A percentile compares a stretch with the other conserved stretches of the same genome.
Evolutionary conservation across 2,888 invertebrate genomes (phyloP).

Genomic region (Diadegma fenestrale): DNA sequence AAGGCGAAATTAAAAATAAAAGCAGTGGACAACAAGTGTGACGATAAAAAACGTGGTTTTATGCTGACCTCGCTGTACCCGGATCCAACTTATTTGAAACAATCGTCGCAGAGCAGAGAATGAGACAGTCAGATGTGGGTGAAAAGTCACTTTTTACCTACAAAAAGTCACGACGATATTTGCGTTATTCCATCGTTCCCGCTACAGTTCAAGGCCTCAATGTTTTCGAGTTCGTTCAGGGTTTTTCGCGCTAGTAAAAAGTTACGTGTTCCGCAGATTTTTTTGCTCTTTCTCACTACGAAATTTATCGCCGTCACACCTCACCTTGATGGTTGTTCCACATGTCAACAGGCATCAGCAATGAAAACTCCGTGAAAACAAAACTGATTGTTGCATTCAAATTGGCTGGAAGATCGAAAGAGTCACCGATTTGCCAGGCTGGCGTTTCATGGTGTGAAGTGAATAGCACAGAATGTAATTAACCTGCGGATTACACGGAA

Average conservation of each 20-base stretch:
- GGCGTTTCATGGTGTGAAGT: no score
- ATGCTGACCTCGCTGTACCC: conserved; percentile 27
- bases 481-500: neutral
- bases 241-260: neutral
- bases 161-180: conserved; percentile 15
- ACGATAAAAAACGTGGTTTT: conserved; percentile 14
- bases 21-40: conserved; percentile 48
- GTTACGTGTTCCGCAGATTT: neutral
- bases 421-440: no score
- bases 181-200: neutral
- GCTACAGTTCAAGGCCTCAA: neutral
- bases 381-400: neutral
- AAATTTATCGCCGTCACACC: neutral
- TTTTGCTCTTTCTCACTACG: neutral
- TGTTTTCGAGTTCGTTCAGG: neutral
- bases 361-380: neutral
- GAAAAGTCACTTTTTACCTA: conserved; percentile 1
- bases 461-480: neutral
- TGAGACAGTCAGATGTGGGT: conserved; percentile 14
- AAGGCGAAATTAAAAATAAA: conserved; percentile 20
- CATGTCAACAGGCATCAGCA: neutral
- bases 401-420: no score
- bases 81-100: conserved; percentile 60
- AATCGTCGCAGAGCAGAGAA: conserved; percentile 39
- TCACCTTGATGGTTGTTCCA: neutral